Conservation (phyloP, 2,888 invertebrate species). For the Synanthedon formicaeformis region DNA sequence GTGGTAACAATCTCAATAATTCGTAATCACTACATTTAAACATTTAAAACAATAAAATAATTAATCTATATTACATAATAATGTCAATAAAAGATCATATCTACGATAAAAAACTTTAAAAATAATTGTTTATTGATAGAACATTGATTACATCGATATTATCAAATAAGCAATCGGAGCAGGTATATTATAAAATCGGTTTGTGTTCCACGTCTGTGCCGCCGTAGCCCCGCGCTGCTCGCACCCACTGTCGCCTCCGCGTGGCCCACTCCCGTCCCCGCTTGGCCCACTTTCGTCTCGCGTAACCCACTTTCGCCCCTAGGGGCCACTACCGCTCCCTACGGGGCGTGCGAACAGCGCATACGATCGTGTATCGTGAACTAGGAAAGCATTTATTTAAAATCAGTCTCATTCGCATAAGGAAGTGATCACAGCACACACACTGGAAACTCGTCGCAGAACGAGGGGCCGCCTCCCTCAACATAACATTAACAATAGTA, state of each 20-base stretch:
- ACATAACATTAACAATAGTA: constrained; percentile 53
- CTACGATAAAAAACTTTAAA: constrained; percentile 42
- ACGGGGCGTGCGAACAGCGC: no score
- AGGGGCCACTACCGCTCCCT: no score
- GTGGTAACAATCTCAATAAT: constrained; percentile 66
- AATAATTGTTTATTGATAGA: constrained; percentile 37
- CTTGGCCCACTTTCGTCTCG: no score
- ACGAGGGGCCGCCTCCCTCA: constrained; percentile 55
- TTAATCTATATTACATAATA: constrained; percentile 54
- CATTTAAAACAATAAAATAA: constrained; percentile 44
- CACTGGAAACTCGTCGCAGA: constrained; percentile 67
- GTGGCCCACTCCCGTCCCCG: no score
- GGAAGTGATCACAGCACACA: constrained; percentile 69
- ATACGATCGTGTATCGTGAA: not conserved
- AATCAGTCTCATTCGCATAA: constrained; percentile 71
- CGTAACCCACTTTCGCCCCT: no score
- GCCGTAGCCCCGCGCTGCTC: not conserved
- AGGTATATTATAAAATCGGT: constrained; percentile 29
- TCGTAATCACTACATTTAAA: constrained; percentile 56
- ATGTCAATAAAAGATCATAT: constrained; percentile 59
- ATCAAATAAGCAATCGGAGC: constrained; percentile 39
- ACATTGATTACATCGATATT: constrained; percentile 22
- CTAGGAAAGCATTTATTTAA: constrained; percentile 48
- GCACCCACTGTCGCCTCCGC: no score
- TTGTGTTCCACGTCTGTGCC: constrained; percentile 6